These are phyloP conservation scores for Archilochus colubris DNA, from an alignment of 2,113 vertebrate species.

Conservation along the genomic window DNA sequence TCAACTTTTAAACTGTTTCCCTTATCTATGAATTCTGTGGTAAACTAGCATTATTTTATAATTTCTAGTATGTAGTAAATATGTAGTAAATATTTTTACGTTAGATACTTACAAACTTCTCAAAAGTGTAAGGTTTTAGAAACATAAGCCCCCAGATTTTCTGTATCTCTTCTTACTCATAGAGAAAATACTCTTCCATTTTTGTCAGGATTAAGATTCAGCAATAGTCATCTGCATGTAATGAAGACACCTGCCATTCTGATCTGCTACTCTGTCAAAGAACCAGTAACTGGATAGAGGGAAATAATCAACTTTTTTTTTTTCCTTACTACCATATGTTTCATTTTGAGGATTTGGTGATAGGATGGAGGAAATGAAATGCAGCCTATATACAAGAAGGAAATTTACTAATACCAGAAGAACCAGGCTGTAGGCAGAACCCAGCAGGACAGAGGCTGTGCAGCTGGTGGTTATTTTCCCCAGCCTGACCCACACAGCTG, in stretches of 20 bases:
- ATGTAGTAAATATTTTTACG: background rate
- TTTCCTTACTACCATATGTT: background rate
- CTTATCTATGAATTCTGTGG: background rate
- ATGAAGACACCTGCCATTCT: background rate
- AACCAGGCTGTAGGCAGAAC: background rate
- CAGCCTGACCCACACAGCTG: background rate
- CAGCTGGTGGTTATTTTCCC: background rate
- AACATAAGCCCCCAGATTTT: background rate
- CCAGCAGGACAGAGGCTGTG: background rate
- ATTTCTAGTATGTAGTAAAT: background rate
- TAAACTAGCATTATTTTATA: background rate
- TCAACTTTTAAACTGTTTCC: background rate
- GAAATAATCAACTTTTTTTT: background rate
- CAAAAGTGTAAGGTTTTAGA: background rate
- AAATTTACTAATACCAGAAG: conserved; percentile 44
- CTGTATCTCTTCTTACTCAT: background rate
- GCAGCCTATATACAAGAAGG: conserved; percentile 29
- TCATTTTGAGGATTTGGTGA: background rate
- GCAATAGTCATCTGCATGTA: background rate
- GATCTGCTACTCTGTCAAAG: background rate
- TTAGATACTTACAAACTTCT: background rate
- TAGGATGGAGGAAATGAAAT: background rate
- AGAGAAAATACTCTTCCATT: background rate
- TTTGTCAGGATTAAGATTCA: background rate
- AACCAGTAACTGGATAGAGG: background rate